A percentile compares a stretch with the other conserved stretches of the same genome.
Evolutionary conservation across 2,113 vertebrate species (phyloP).

Genomic region (Camelus bactrianus): DNA sequence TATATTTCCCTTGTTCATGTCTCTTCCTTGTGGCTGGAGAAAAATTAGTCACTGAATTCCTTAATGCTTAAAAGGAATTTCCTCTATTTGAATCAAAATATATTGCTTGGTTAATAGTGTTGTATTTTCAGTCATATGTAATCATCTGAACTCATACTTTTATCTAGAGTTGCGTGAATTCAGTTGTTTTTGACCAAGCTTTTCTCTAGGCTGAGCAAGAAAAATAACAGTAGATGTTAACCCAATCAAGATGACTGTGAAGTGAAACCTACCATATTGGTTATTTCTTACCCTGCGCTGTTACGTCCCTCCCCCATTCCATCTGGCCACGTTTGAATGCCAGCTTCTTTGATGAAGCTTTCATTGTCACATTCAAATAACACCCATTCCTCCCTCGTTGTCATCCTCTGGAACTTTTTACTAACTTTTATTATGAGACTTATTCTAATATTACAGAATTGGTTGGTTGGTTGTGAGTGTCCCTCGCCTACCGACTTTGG

Average conservation of each 20-base stretch:
- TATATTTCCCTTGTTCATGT: not conserved
- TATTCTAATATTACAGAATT: not conserved
- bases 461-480: not conserved
- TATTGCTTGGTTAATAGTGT: not conserved
- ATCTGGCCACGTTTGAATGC: slow-evolving; percentile 1
- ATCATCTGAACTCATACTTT: slow-evolving; percentile 41
- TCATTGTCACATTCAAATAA: not conserved
- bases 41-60: not conserved
- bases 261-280: not conserved
- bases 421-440: not conserved
- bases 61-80: not conserved
- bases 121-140: not conserved
- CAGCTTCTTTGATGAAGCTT: not conserved
- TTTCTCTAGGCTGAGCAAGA: slow-evolving; percentile 3
- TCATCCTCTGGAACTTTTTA: not conserved
- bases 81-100: slow-evolving; percentile 36
- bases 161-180: slow-evolving; percentile 8
- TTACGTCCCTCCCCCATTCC: not conserved
- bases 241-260: not conserved
- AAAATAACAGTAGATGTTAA: not conserved
- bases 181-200: not conserved
- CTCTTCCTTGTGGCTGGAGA: not conserved
- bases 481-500: not conserved
- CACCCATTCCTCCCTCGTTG: not conserved
- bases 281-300: not conserved